Evolutionary conservation across 2,797 vertebrate species (phyloP), one percentile per base, ranked within the genome.

Genomic region (Eutrigla gurnardus): DNA sequence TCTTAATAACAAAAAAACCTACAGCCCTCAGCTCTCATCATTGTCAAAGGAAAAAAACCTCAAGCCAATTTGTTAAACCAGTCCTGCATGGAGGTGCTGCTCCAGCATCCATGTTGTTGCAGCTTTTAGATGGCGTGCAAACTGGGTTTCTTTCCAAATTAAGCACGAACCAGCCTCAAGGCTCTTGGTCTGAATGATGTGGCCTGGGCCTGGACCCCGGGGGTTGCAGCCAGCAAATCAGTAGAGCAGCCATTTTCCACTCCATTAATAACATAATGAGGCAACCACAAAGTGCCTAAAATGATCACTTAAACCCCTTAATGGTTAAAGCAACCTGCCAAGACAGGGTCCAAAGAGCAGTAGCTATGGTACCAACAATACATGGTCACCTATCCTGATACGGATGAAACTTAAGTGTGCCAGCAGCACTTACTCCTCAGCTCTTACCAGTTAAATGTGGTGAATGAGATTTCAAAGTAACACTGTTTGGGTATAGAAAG

Each of bases 251-350:
- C 77, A 75, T 86, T 90, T 93, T 93, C 89, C 90, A 89, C 83
- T 65, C 88, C 88, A 93, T 93, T 93, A 89, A 90, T 80, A 73
- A 72, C 88, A 91, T 86, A 91, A 93, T 93, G 88, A 92, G 85
- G 66, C 78, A 80, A 81, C 67, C 70, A 79, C 61, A 7, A 55
- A 82, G 75, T 50, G 77, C 69, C 59, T 82, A 78, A 89, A 80
- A 82, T 50, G 59, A 78, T 79, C 86, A 84, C 78, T 87, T 88
- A 87, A 67, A 74, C 65, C 57, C 33, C 74, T 61, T 91, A 83
- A 90, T 78, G 83, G 71, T 75, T 74, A 62, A 67, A 40, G 73
- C 50, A 61, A 54, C 70, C 37, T 57, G 70, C 75, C 62, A 64
- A 45, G 78, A 70, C 80, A 76, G 61, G 78, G 80, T 82, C 65